These are phyloP conservation scores for Drosophila ananassae DNA, from an alignment of 1,140 invertebrate species.

Conservation along the genomic window DNA sequence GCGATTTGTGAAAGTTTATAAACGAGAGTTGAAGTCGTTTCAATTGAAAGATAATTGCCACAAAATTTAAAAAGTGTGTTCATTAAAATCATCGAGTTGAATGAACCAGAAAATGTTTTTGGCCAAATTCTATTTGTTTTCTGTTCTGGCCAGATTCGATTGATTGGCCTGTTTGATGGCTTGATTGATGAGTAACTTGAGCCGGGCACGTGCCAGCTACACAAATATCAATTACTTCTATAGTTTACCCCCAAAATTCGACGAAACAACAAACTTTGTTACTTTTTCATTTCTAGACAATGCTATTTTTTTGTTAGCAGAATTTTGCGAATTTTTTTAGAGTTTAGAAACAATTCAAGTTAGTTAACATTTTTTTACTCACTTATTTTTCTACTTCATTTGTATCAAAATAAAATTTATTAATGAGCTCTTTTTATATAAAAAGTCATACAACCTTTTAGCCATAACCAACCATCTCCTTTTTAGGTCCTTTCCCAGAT, in stretches of 20 bases:
- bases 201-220: slow-evolving; percentile 20
- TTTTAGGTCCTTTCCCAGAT: no score
- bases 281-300: neutral
- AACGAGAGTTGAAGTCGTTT: neutral
- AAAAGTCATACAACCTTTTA: no score
- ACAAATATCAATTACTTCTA: slow-evolving; percentile 25
- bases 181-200: slow-evolving; percentile 43
- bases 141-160: slow-evolving; percentile 15
- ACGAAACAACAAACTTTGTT: neutral
- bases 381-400: no score
- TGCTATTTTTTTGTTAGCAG: no score
- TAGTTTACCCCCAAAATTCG: neutral
- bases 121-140: neutral
- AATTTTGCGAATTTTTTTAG: no score
- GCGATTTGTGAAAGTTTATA: neutral
- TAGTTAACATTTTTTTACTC: no score
- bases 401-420: no score
- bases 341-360: no score
- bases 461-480: no score
- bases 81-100: slow-evolving; percentile 20
- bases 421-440: no score
- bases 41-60: neutral
- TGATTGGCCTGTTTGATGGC: slow-evolving; percentile 41
- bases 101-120: slow-evolving; percentile 24
- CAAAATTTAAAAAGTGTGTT: neutral